A percentile compares a stretch with the other conserved stretches of the same genome.
Conservation (phyloP, 2,797 vertebrate species). For the Psittacula echo region DNA sequence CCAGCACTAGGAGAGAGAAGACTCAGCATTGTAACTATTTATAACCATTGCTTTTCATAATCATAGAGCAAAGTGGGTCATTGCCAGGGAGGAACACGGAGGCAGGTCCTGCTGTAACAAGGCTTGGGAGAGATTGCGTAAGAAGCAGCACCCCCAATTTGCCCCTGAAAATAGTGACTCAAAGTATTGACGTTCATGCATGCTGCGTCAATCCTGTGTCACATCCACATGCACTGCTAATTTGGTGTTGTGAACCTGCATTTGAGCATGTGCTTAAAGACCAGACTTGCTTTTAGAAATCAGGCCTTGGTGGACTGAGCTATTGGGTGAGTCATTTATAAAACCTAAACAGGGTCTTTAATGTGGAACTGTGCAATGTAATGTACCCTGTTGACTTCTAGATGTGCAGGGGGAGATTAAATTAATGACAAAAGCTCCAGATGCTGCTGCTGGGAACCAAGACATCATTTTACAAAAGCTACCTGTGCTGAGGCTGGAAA, state of each 20-base stretch:
- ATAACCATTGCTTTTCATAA: not conserved
- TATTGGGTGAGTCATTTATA: not conserved
- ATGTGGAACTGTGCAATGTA: not conserved
- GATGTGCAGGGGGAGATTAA: not conserved
- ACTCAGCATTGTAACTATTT: not conserved
- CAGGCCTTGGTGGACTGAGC: not conserved
- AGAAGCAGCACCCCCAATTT: not conserved
- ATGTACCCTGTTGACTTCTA: not conserved
- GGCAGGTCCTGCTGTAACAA: not conserved
- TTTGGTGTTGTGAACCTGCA: not conserved
- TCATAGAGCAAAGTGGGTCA: constrained; percentile 26
- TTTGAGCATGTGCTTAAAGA: not conserved
- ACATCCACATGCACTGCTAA: not conserved
- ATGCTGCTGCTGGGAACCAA: not conserved
- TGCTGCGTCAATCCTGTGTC: not conserved
- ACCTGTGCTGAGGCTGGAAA: not conserved
- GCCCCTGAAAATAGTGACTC: constrained; percentile 9
- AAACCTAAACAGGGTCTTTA: constrained; percentile 28
- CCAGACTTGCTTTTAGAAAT: constrained; percentile 2
- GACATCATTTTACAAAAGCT: not conserved
- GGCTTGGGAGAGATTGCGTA: not conserved
- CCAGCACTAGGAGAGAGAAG: not conserved
- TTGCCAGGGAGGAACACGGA: not conserved
- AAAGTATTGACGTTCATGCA: not conserved
- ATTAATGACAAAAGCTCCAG: not conserved